Evolutionary conservation across 2,888 invertebrate genomes (phyloP), one percentile per base, ranked within the genome.

Genomic region (Drosophila aldrichi): DNA sequence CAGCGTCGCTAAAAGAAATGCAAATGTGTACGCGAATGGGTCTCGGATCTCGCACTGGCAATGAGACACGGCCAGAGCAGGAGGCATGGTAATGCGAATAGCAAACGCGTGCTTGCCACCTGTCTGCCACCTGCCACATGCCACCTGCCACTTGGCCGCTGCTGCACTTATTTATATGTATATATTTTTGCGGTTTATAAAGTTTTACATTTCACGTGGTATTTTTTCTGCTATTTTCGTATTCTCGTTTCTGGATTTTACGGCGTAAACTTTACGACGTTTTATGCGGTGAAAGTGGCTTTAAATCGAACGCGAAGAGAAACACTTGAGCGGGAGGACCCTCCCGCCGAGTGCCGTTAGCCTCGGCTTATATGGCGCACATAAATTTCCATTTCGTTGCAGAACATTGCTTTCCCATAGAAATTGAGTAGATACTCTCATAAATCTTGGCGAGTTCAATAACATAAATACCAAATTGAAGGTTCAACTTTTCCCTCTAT

Each of bases 371-470:
- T 77, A 55, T 56, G 66, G 56, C 56, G 74, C 83, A 70, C 87
- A 86, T 86, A 86, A 86, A 86, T 86, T 86, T 86, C 88, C 86
- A 89, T 86, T 89, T 88, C 84, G 86, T 86, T 86, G 74, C 87
- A 82, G 68, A 71, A 25, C 90, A 81, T 86, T 89, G 85, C 73
- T 62, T 84, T 72, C 71, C 60, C 89, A 73, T 61, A 68, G 88
- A 85, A 89, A 89, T 88, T 85, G 84, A 88, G 88, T 79, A 85
- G 89, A 77, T 88, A 68, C 83, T 88, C 84, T 89, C 84, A 89
- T 85, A 85, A 85, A 85, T 85, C 84, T 77, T 70, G 75, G 58
- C 58, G 59, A 89, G 85, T 89, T 85, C 84, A 82, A 89, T 89
- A 89, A 85, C 81, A 77, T 88, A 88, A 88, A 89, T 84, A 85